A percentile compares a stretch with the other conserved stretches of the same genome.
Evolutionary conservation across 2,113 vertebrate genomes (phyloP).

Genomic region (Pterocles burchelli): DNA sequence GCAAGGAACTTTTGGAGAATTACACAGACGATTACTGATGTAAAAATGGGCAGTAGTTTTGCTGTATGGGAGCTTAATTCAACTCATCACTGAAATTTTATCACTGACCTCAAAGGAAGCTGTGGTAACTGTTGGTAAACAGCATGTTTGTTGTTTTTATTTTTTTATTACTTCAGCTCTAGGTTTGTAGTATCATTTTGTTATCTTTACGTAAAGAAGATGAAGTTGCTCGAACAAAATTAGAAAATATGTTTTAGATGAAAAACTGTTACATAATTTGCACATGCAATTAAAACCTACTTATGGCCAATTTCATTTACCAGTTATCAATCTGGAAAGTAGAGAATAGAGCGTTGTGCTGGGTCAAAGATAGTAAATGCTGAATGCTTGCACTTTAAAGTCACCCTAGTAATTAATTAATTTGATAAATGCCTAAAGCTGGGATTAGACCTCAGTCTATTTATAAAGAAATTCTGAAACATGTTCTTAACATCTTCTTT

Average conservation of each 20-base stretch:
- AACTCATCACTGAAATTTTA: background rate
- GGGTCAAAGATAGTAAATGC: constrained; percentile 25
- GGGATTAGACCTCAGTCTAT: constrained; percentile 26
- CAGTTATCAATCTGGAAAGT: constrained; percentile 26
- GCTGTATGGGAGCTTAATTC: background rate
- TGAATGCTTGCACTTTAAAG: background rate
- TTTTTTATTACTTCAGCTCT: background rate
- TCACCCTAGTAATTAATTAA: constrained; percentile 42
- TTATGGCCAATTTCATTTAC: constrained; percentile 22
- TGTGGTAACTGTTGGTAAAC: constrained; percentile 20
- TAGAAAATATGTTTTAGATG: background rate
- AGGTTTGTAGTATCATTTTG: background rate
- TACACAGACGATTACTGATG: background rate
- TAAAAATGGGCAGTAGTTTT: background rate
- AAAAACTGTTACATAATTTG: constrained; percentile 33
- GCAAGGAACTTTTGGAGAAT: background rate
- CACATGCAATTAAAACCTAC: constrained; percentile 40
- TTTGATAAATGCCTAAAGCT: constrained; percentile 44
- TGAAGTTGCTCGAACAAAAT: constrained; percentile 14
- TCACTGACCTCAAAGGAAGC: background rate
- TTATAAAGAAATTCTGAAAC: constrained; percentile 22
- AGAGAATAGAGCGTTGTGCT: background rate
- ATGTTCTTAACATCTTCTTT: background rate
- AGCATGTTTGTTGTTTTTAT: background rate
- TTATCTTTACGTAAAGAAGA: background rate